A percentile compares a stretch with the other conserved stretches of the same genome.
These are phyloP conservation scores for Cossypha heuglini DNA, from an alignment of 2,797 vertebrate genomes.

Conservation along the genomic window DNA sequence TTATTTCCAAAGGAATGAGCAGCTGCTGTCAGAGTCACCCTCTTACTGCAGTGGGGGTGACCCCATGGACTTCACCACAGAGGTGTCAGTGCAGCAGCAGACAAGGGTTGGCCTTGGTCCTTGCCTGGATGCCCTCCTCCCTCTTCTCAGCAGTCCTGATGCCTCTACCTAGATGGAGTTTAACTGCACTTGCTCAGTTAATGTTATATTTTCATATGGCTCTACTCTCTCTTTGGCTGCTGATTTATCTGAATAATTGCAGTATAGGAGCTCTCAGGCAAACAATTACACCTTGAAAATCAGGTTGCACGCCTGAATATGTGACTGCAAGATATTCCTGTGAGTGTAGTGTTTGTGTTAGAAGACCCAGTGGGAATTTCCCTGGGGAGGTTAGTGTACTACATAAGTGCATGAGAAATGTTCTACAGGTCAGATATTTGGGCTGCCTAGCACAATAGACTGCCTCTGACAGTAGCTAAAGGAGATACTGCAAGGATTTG, in stretches of 20 bases:
- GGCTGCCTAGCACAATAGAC: background rate
- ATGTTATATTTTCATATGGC: background rate
- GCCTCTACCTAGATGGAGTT: background rate
- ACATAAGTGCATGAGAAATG: background rate
- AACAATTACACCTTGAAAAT: background rate
- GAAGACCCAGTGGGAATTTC: background rate
- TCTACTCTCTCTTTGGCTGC: background rate
- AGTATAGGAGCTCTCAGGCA: background rate
- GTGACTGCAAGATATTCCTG: background rate
- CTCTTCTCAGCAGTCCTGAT: background rate
- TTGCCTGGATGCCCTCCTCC: background rate
- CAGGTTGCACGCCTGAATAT: background rate
- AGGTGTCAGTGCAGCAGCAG: background rate
- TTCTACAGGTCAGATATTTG: background rate
- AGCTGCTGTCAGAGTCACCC: accelerated
- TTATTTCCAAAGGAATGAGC: background rate
- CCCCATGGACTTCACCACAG: background rate
- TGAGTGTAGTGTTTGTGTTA: background rate
- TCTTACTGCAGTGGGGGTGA: background rate
- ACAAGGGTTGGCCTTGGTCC: background rate
- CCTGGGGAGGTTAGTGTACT: background rate
- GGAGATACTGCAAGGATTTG: background rate
- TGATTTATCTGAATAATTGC: background rate
- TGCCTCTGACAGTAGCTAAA: background rate
- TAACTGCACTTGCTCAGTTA: background rate